Evolutionary conservation across 2,888 invertebrate genomes (phyloP), one percentile per base, ranked within the genome.

Genomic region (Drosophila atripex): DNA sequence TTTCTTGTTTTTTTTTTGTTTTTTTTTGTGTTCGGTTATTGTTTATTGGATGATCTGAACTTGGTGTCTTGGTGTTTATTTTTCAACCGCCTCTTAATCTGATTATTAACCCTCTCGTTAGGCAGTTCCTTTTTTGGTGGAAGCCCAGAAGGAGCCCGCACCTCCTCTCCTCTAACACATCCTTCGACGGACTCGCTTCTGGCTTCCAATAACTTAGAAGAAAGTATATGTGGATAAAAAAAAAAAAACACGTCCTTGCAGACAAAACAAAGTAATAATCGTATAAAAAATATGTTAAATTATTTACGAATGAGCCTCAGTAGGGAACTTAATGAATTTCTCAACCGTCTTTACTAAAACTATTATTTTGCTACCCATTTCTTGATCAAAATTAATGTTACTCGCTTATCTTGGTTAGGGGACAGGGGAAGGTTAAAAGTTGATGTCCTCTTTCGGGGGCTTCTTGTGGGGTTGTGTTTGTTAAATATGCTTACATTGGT

Each of bases 311-410:
- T 89, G 90, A 91, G 91, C 91, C 91, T 91, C 91, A 90, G 52
- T 91, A 91, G 91, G 91, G 90, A 91, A 91, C 89, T 88, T 90
- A 89, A 85, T 83, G 86, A 53, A 76, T 83, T 71, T 85, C 89
- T 90, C 90, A 90, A 90, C 89, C 89, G 80, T 89, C 86, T 88
- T 89, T 66, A 78, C 80, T 75, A 83, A 75, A 77, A 89, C 90
- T 90, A 89, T 89, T 89, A 78, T 77, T 82, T 83, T 71, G 75
- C 80, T 86, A 76, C 63, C 90, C 90, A 89, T 89, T 88, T 79
- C 12, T 54, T 55, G 46, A 55, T 23, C 23, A 51, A 64, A 54
- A 32, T 28, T n/a, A 39, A 12, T 21, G 5, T 43, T 52, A 16
- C 53, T 21, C 58, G 43, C 54, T 45, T 39, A 21, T 35, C 21